Evolutionary conservation across 2,888 invertebrate species (phyloP).

Genomic region (Tricholauxania praeusta): DNA sequence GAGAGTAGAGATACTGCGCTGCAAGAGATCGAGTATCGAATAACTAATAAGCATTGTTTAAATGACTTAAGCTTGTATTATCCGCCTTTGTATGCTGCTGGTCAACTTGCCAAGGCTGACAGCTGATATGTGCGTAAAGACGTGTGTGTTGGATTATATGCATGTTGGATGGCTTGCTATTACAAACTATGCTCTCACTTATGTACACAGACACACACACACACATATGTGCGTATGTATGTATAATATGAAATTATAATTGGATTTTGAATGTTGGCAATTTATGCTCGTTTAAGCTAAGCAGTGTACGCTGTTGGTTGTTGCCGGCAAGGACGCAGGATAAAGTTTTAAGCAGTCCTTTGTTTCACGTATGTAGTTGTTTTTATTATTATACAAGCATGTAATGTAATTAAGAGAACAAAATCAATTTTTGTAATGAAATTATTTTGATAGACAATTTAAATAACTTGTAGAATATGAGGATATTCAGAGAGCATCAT

Average conservation of each 20-base stretch:
- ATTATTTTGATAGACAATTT: conserved; percentile 18
- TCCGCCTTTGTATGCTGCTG: background rate
- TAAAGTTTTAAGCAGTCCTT: conserved; percentile 9
- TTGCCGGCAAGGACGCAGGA: conserved; percentile 1
- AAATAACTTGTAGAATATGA: too few relatives aligned
- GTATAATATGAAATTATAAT: conserved; percentile 27
- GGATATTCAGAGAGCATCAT: too few relatives aligned
- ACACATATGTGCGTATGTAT: background rate
- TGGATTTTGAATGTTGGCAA: conserved; percentile 26
- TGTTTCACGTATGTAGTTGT: background rate
- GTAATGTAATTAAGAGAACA: too few relatives aligned
- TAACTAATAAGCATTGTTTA: conserved; percentile 12
- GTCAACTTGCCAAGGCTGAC: conserved; percentile 20
- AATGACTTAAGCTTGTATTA: conserved; percentile 16
- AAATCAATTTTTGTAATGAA: background rate
- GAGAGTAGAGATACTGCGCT: background rate
- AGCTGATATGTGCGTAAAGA: conserved; percentile 8
- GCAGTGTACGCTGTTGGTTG: background rate
- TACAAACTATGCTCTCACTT: background rate
- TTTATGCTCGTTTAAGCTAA: conserved; percentile 17
- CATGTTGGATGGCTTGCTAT: background rate
- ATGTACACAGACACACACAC: background rate
- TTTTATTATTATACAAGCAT: too few relatives aligned
- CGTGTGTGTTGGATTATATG: background rate
- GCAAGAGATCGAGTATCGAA: background rate